Conservation (phyloP, 1,140 invertebrate species). For the Centruroides sculpturatus region DNA sequence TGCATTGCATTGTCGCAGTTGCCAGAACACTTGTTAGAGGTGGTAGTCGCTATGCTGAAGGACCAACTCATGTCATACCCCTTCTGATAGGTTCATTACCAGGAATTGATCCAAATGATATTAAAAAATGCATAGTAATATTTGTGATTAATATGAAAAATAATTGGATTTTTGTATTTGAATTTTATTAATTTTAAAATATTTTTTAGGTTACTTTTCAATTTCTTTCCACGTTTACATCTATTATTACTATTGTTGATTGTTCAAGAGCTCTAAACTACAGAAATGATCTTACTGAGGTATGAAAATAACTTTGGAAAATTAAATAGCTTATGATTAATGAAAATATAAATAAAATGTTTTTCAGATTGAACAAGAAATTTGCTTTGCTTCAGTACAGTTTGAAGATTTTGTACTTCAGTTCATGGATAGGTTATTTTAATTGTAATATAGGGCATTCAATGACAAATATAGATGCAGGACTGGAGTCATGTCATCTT, state of each 20-base stretch:
- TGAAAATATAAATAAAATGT: conserved; percentile 1
- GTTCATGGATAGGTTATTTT: conserved; percentile 51
- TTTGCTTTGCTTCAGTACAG: conserved; percentile 61
- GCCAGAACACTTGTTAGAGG: conserved; percentile 45
- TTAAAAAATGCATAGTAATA: conserved; percentile 58
- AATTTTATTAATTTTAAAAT: conserved; percentile 1
- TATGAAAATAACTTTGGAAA: conserved; percentile 20
- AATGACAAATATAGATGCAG: too few species aligned
- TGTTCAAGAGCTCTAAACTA: conserved; percentile 54
- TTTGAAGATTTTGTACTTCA: conserved; percentile 80
- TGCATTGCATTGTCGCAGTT: conserved; percentile 56
- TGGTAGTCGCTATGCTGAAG: conserved; percentile 46
- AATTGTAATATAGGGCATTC: neutral
- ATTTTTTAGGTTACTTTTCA: conserved; percentile 42
- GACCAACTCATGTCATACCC: conserved; percentile 62
- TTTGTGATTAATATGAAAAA: neutral
- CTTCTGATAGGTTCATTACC: conserved; percentile 62
- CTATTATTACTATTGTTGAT: conserved; percentile 65
- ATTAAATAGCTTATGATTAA: neutral
- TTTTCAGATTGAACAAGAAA: conserved; percentile 47
- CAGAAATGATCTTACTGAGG: conserved; percentile 53
- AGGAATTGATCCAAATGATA: conserved; percentile 82
- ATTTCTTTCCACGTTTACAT: conserved; percentile 57
- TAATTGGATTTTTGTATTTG: neutral
- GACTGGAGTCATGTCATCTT: too few species aligned